Conservation (phyloP, 2,113 vertebrate species). For the Centrocercus urophasianus region DNA sequence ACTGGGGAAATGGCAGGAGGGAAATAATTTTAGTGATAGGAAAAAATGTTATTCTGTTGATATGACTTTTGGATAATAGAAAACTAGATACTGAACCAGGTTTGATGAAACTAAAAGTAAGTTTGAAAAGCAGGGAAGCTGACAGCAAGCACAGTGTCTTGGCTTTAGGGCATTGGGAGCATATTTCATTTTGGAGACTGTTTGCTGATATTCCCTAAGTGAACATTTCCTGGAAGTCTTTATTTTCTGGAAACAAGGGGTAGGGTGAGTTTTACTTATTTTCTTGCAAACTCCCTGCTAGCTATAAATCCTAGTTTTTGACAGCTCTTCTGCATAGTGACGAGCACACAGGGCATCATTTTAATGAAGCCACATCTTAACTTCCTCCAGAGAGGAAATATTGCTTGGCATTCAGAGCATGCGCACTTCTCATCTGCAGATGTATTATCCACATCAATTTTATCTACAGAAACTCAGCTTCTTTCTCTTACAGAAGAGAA, state of each 20-base stretch:
- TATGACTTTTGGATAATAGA: not conserved
- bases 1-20: not conserved
- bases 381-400: rapidly evolving
- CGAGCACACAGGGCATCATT: not conserved
- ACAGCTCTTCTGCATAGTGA: not conserved
- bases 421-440: not conserved
- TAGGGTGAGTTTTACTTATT: not conserved
- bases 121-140: not conserved
- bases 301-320: not conserved
- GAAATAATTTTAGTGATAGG: not conserved
- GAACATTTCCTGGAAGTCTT: not conserved
- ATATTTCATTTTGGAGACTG: rapidly evolving
- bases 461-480: not conserved
- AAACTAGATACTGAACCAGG: not conserved
- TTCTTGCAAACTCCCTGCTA: not conserved
- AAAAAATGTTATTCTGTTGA: not conserved
- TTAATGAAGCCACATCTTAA: not conserved
- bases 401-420: not conserved
- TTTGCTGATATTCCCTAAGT: rapidly evolving
- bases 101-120: not conserved
- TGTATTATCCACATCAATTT: not conserved
- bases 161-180: not conserved
- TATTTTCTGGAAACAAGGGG: not conserved
- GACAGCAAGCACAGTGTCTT: not conserved
- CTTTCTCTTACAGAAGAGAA: not conserved